Percentiles rank a stretch among this genome's conserved stretches.
Conservation (phyloP, 2,888 invertebrate species). For the Tinea semifulvella region DNA sequence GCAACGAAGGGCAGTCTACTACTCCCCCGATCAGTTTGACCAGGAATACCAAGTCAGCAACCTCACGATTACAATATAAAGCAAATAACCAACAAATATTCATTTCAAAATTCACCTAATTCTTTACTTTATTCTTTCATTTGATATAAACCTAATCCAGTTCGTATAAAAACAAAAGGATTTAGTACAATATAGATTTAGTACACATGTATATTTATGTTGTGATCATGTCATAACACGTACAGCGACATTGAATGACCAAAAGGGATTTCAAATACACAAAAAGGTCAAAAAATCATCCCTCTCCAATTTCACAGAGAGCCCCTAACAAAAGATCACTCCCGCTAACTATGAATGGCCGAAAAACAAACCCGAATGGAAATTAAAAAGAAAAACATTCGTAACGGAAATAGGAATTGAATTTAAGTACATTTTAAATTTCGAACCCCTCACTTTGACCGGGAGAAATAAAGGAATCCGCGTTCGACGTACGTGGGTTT, state of each 20-base stretch:
- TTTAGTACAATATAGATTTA: not conserved
- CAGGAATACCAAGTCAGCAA: no score
- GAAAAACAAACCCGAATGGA: conserved; percentile 54
- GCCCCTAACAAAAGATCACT: conserved; percentile 62
- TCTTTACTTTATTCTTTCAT: no score
- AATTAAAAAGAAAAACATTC: conserved; percentile 56
- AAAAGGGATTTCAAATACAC: conserved; percentile 4
- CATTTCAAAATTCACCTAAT: no score
- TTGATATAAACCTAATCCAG: no score
- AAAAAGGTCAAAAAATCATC: conserved; percentile 9
- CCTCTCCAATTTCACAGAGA: conserved; percentile 58
- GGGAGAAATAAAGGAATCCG: conserved; percentile 55
- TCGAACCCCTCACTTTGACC: conserved; percentile 52
- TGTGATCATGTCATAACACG: conserved; percentile 1
- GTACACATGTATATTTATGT: not conserved
- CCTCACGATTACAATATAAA: no score
- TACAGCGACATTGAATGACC: conserved; percentile 1
- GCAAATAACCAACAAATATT: no score
- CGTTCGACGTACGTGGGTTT: conserved; percentile 47
- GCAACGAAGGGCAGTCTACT: no score
- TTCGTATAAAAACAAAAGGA: not conserved
- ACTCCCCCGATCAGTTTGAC: no score
- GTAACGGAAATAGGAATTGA: conserved; percentile 58
- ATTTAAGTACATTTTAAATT: conserved; percentile 65
- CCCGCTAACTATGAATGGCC: conserved; percentile 62